Base-by-base conservation (phyloP, 2,888 invertebrate species). In the Coremacera marginata region DNA sequence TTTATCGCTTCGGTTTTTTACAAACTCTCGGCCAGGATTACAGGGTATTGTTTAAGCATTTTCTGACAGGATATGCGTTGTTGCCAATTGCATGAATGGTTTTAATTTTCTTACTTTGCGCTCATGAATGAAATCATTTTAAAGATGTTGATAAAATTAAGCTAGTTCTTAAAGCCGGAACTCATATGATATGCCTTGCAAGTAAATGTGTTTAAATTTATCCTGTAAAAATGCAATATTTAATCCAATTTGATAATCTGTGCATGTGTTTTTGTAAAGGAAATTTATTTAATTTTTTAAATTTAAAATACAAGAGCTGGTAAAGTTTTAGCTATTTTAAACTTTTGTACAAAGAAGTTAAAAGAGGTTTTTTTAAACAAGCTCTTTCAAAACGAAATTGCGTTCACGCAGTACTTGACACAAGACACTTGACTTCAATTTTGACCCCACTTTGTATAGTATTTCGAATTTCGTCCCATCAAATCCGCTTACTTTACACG, bases 121-220 rank as follows among this genome's bases (percentile, higher is more conserved):
- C 44, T 44, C 14, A 31, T 31, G 31, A 31, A 4, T 31, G 2
- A 44, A 11, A 44, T 44, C 11, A 4, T 14, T 44, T 11, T 3
- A 11, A 44, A 44, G 11, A 44, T 44, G 44, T 44, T 44, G 67
- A 67, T 67, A 67, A 37, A 8, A 67, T 34, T 37, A 37, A 71
- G 71, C 37, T 11, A 8, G 60, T 60, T 31, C 25, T 52, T 37
- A 67, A 74, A 65, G 65, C 74, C 67, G 74, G 74, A 74, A 74
- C 74, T 44, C 67, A 74, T 67, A 74, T 55, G 67, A 52, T 65
- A 74, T 65, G 51, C 55, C 67, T 37, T 67, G 65, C 31, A 27
- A 52, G 34, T 4, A 67, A 74, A 74, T 74, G 67, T 27, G 65
- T 65, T 74, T 74, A 52, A 34, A 55, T 22, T 55, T 57, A 71